These are phyloP conservation scores for Pemphigus obesinymphae DNA, from an alignment of 1,140 invertebrate genomes.

Conservation along the genomic window DNA sequence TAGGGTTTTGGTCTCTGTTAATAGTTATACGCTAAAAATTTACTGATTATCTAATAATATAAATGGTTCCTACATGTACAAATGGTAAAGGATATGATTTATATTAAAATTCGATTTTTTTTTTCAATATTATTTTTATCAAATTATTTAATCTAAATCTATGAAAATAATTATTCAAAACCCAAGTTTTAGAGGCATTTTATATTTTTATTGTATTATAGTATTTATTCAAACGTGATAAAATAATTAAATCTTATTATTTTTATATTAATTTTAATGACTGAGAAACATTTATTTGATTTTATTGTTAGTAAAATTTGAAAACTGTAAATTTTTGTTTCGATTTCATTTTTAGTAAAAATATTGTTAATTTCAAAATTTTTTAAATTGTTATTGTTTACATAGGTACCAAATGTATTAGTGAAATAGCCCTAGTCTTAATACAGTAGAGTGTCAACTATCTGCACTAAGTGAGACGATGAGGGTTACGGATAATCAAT, in stretches of 20 bases:
- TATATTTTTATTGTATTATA: neutral
- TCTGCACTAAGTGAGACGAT: no score
- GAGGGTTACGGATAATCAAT: no score
- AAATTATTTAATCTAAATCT: neutral
- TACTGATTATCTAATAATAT: neutral
- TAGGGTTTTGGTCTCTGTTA: conserved; percentile 47
- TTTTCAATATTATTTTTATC: neutral
- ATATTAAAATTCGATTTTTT: neutral
- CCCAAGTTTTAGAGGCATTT: neutral
- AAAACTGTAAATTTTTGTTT: neutral
- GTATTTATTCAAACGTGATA: neutral
- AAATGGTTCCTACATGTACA: conserved; percentile 1
- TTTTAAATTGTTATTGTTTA: neutral
- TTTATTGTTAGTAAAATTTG: neutral
- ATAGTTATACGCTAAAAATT: neutral
- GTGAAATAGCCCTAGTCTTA: neutral
- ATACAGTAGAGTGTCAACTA: no score
- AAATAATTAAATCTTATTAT: neutral
- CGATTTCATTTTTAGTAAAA: neutral
- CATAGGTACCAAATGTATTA: neutral
- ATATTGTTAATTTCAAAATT: neutral
- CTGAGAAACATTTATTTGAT: neutral
- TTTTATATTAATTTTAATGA: neutral
- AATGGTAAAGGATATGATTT: neutral
- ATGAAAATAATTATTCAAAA: neutral